Evolutionary conservation across 2,888 invertebrate genomes (phyloP).

Genomic region (Eupithecia dodoneata): DNA sequence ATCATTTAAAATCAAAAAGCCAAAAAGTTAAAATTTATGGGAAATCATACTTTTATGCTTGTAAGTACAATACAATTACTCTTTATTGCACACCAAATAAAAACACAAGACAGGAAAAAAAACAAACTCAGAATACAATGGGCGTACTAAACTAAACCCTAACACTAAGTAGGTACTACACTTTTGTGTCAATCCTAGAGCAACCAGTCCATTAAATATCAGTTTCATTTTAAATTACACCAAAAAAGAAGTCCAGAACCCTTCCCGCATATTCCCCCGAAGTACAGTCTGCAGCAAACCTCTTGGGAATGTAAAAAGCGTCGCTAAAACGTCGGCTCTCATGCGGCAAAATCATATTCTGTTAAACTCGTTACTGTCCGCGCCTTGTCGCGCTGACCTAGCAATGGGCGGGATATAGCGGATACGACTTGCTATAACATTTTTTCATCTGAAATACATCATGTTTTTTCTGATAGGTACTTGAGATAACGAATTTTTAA

Average conservation of each 20-base stretch:
- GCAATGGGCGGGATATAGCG: slow-evolving; percentile 58
- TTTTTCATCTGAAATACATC: background rate
- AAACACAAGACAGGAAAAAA: too few relatives aligned
- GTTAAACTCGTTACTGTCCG: slow-evolving; percentile 83
- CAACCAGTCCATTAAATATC: slow-evolving; percentile 1
- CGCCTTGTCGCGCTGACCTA: slow-evolving; percentile 80
- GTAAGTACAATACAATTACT: too few relatives aligned
- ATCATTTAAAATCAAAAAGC: background rate
- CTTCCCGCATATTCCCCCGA: slow-evolving; percentile 57
- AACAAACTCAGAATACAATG: too few relatives aligned
- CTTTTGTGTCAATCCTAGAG: background rate
- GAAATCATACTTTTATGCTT: too few relatives aligned
- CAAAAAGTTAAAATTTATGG: background rate
- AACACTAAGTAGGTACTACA: too few relatives aligned
- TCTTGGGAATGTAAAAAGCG: slow-evolving; percentile 74
- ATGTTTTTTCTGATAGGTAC: too few relatives aligned
- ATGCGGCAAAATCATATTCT: slow-evolving; percentile 82
- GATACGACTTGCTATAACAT: slow-evolving; percentile 48
- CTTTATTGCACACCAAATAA: too few relatives aligned
- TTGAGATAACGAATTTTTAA: too few relatives aligned
- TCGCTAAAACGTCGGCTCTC: slow-evolving; percentile 78
- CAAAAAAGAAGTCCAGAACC: slow-evolving; percentile 23
- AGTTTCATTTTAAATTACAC: slow-evolving; percentile 8
- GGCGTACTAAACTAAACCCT: too few relatives aligned
- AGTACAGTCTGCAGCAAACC: slow-evolving; percentile 71